These are phyloP conservation scores for Trilocha varians DNA, from an alignment of 2,888 invertebrate genomes.

Conservation along the genomic window DNA sequence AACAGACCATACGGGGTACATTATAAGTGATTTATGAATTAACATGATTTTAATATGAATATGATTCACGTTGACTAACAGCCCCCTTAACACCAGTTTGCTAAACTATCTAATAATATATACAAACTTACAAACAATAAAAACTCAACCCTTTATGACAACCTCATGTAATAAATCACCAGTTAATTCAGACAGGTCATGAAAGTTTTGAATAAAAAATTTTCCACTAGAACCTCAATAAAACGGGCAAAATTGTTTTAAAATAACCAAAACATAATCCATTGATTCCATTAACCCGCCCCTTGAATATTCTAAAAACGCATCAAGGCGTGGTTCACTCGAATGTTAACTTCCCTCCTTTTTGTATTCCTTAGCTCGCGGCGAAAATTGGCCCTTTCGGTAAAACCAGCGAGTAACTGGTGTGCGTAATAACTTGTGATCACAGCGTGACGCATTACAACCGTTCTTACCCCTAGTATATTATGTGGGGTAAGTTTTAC, in stretches of 20 bases:
- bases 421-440: constrained; percentile 47
- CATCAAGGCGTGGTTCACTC: constrained; percentile 55
- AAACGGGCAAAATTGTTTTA: not conserved
- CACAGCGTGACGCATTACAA: constrained; percentile 56
- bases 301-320: constrained; percentile 28
- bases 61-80: too few species aligned
- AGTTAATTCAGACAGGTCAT: not conserved
- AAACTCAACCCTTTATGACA: too few species aligned
- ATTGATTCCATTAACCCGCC: constrained; percentile 17
- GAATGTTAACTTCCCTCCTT: constrained; percentile 46
- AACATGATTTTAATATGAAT: too few species aligned
- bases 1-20: too few species aligned
- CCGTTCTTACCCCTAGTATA: not conserved
- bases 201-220: not conserved
- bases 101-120: too few species aligned
- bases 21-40: too few species aligned
- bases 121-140: too few species aligned
- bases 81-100: too few species aligned
- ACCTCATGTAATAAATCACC: not conserved
- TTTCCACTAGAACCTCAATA: not conserved
- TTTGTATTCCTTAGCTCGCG: constrained; percentile 41
- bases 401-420: constrained; percentile 46
- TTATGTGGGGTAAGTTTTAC: not conserved
- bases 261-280: constrained; percentile 7
- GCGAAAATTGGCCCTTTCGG: constrained; percentile 57